Base-by-base conservation (phyloP, 2,888 invertebrate genomes). In the Gortyna flavago region DNA sequence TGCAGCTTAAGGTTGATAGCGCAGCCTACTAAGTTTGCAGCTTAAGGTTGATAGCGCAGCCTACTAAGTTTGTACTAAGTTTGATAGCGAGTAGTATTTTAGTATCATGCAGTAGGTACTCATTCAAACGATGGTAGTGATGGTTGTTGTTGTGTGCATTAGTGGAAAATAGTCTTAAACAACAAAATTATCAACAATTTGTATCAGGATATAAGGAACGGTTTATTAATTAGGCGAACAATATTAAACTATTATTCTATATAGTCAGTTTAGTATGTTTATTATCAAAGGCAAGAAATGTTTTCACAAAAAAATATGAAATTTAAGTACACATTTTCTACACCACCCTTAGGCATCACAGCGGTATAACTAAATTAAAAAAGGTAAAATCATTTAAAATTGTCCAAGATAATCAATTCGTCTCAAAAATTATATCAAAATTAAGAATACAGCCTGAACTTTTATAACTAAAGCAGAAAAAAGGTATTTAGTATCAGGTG, bases 401-500 rank as follows among this genome's bases (percentile, higher is more conserved):
- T 54, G 0, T 13, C 35, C 5, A 59, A 72, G 0, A 51, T 18
- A 18, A 48, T 44, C n/a, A 32, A 44, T 35, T 61, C 18, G 54
- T 44, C 0, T 25, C 0, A 18, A 54, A 65, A 51, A 54, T 29
- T 21, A 65, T 51, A 69, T 29, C 7, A 54, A 18, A 35, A 29
- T 25, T 9, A 13, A 57, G 7, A 57, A 29, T 80, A 51, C 1
- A 38, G 2, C n/a, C 16, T 16, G 4, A 67, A 8, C 11, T 54
- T 21, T n/a, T 25, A 16, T 13, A 77, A 62, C 8, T 38, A 64
- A 38, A 41, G 11, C 8, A 68, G 44, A 41, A 79, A 62, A 67
- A 41, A 41, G 1, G 8, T 75, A 61, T 64, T 71, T 38, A 84
- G 71, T 38, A 64, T 25, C 70, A 81, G 85, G 62, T 85, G 76